These are phyloP conservation scores for Megalurothrips usitatus DNA, from an alignment of 2,888 invertebrate genomes.

Conservation along the genomic window DNA sequence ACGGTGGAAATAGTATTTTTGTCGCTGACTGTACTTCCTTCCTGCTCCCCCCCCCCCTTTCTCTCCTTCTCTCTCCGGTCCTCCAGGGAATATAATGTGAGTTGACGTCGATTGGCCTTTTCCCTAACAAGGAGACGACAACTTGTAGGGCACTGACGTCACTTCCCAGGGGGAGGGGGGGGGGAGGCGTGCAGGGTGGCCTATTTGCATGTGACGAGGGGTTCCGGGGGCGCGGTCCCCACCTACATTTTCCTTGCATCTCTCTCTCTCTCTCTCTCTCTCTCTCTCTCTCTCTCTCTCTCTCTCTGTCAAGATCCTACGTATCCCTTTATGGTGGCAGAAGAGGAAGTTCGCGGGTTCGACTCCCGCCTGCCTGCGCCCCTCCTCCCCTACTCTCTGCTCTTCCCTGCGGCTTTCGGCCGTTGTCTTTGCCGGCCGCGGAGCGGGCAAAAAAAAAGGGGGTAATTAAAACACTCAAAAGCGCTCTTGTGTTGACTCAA, in stretches of 20 bases:
- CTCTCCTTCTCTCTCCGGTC: background rate
- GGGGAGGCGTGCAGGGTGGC: background rate
- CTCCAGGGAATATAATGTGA: background rate
- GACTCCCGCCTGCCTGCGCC: no score
- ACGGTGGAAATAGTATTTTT: no score
- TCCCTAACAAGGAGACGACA: background rate
- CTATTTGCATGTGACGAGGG: background rate
- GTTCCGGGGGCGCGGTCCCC: background rate
- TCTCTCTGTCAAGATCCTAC: background rate
- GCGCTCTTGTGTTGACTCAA: conserved; percentile 12
- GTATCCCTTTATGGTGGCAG: background rate
- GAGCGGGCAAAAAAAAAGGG: background rate
- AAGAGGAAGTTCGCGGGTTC: background rate
- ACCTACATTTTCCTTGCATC: background rate
- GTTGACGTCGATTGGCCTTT: background rate
- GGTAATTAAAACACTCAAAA: conserved; percentile 16
- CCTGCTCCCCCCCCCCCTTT: no score
- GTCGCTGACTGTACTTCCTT: no score
- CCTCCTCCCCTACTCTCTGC: background rate
- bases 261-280: background rate
- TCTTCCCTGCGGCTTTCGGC: background rate
- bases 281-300: background rate
- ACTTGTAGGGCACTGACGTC: background rate
- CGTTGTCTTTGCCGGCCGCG: background rate
- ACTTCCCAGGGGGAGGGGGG: background rate